Percentiles rank a stretch among this genome's conserved stretches.
Evolutionary conservation across 2,888 invertebrate genomes (phyloP).

Genomic region (Heliconius erato): DNA sequence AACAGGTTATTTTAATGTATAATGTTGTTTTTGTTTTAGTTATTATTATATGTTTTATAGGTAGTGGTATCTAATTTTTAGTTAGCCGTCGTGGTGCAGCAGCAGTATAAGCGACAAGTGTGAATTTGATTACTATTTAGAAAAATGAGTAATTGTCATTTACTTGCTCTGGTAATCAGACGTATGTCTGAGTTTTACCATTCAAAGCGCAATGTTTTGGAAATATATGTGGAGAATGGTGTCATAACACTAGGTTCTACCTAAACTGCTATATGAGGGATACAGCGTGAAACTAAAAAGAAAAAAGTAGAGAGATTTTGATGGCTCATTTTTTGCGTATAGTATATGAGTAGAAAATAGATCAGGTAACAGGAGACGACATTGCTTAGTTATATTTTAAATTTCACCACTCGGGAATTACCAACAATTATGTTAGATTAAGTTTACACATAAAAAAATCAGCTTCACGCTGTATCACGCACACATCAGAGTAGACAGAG

Average conservation of each 20-base stretch:
- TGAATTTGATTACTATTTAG: not conserved
- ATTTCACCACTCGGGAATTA: no score
- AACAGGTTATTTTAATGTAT: constrained; percentile 54
- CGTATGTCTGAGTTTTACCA: not conserved
- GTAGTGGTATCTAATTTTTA: not conserved
- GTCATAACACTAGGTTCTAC: not conserved
- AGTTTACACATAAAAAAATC: no score
- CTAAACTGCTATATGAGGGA: no score
- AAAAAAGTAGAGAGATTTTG: no score
- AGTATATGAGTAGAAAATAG: no score
- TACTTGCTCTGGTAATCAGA: not conserved
- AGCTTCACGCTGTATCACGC: not conserved
- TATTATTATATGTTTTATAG: not conserved
- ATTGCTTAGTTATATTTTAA: no score
- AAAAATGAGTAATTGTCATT: not conserved
- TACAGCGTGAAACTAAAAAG: no score
- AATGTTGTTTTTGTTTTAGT: not conserved
- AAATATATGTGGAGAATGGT: not conserved
- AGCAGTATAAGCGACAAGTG: not conserved
- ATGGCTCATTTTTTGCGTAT: no score
- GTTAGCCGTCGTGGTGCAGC: not conserved
- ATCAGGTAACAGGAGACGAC: no score
- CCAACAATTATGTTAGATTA: no score
- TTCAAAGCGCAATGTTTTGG: not conserved
- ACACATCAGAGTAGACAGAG: no score